Conservation (phyloP, 2,797 vertebrate species). For the Paratrypauchen microcephalus region DNA sequence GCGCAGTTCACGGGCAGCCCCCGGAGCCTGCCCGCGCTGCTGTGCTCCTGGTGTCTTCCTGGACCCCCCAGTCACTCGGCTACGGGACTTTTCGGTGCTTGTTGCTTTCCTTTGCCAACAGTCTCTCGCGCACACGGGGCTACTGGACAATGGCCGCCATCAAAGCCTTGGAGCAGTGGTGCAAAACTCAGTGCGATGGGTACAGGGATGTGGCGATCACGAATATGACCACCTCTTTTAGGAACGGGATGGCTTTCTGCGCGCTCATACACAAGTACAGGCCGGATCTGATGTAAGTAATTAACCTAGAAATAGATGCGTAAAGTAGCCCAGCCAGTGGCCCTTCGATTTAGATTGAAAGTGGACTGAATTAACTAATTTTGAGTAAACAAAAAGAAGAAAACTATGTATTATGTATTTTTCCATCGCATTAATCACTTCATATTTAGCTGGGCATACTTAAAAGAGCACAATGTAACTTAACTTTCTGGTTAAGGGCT, state of each 20-base stretch:
- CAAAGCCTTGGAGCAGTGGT: conserved; percentile 93
- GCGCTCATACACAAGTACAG: conserved; percentile 93
- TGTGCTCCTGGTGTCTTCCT: conserved; percentile 22
- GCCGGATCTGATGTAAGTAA: conserved; percentile 93
- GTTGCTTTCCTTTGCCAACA: conserved; percentile 17
- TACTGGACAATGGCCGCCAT: conserved; percentile 85
- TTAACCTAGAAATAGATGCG: background rate
- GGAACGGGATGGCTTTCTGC: conserved; percentile 94
- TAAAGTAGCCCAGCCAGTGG: background rate
- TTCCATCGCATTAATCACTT: no score
- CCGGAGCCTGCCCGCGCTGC: conserved; percentile 3
- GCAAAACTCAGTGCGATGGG: conserved; percentile 87
- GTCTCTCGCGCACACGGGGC: background rate
- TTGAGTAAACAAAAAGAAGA: no score
- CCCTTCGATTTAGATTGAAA: no score
- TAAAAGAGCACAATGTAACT: no score
- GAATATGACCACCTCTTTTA: conserved; percentile 98
- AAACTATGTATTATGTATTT: no score
- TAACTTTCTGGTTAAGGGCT: no score
- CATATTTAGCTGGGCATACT: no score
- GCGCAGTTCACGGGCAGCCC: conserved; percentile 33
- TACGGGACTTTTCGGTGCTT: background rate
- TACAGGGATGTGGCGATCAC: conserved; percentile 87
- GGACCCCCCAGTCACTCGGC: conserved; percentile 9
- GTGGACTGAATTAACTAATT: no score